phyloP scores from a whole-genome alignment of 2,797 vertebrate species.

The Varecia variegata region DNA sequence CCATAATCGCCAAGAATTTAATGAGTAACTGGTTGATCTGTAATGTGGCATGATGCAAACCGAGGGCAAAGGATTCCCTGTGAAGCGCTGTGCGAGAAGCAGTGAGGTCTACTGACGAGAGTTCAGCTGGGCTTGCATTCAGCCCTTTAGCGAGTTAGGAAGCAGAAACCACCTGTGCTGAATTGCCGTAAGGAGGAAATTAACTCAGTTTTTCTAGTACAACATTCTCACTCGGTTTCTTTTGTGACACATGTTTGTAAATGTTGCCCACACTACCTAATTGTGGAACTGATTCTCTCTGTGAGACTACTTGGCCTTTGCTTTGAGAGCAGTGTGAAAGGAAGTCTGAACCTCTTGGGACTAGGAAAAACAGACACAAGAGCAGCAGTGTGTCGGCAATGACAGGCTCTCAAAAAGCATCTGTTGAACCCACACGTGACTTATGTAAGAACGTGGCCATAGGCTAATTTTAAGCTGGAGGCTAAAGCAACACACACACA shows the following conservation, averaged over 20 bases:
- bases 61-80: background rate
- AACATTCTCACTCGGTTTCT: background rate
- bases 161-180: background rate
- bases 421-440: background rate
- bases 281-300: background rate
- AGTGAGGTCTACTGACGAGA: background rate
- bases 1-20: background rate
- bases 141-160: background rate
- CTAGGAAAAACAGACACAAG: background rate
- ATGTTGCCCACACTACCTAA: background rate
- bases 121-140: background rate
- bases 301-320: background rate
- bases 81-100: background rate
- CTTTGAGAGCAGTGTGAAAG: slow-evolving; percentile 20
- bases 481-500: background rate
- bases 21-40: background rate
- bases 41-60: background rate
- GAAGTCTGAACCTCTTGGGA: background rate
- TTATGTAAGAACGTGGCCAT: background rate
- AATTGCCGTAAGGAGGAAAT: background rate
- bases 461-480: background rate
- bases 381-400: background rate
- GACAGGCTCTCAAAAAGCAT: background rate
- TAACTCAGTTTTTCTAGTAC: background rate
- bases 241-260: background rate